These are phyloP conservation scores for Pinctada fucata DNA, from an alignment of 2,888 invertebrate genomes.

Conservation along the genomic window DNA sequence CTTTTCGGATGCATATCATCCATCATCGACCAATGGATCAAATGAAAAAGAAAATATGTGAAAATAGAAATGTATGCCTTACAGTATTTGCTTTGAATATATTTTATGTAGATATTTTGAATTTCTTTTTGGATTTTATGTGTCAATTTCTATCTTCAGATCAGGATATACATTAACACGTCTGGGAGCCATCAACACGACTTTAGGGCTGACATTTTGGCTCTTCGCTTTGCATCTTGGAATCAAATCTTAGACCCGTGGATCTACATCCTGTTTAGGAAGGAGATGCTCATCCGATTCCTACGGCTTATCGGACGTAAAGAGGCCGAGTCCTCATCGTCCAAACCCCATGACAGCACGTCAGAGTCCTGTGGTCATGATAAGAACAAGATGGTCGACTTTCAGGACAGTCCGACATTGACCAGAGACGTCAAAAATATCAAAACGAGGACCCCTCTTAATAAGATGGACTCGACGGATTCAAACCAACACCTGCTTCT, in stretches of 20 bases:
- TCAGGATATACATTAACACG: slow-evolving; percentile 28
- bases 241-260: slow-evolving; percentile 43
- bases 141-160: slow-evolving; percentile 19
- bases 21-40: no score
- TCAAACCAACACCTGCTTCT: background rate
- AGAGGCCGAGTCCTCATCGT: background rate
- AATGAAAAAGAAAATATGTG: no score
- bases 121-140: background rate
- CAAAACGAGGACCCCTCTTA: background rate
- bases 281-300: slow-evolving; percentile 26
- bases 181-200: slow-evolving; percentile 6
- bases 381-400: background rate
- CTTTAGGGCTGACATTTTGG: slow-evolving; percentile 28
- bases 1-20: no score
- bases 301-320: background rate
- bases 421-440: no score
- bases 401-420: no score
- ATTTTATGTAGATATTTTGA: no score
- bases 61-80: no score
- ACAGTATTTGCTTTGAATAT: no score
- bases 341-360: background rate
- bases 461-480: slow-evolving; percentile 16
- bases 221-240: slow-evolving; percentile 30
- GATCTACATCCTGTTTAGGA: slow-evolving; percentile 41
- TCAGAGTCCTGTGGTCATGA: background rate